These are phyloP conservation scores for Rhombomys opimus DNA, from an alignment of 2,113 vertebrate species.

Conservation along the genomic window DNA sequence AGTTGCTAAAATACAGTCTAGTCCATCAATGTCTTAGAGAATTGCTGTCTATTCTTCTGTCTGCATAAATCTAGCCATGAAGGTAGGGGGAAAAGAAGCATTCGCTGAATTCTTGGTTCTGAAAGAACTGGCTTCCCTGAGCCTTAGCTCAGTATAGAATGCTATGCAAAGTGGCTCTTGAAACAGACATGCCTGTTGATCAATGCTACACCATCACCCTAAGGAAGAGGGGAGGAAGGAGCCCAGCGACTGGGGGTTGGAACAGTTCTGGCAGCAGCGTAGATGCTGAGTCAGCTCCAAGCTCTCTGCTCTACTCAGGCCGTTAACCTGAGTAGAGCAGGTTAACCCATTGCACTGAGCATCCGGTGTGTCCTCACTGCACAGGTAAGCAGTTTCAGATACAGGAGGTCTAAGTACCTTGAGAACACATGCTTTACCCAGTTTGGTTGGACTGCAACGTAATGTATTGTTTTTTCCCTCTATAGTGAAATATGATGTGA, in stretches of 20 bases:
- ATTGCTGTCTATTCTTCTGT: neutral
- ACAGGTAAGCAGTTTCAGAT: neutral
- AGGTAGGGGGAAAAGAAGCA: neutral
- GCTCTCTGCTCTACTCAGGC: neutral
- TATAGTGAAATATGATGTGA: neutral
- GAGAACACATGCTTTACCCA: neutral
- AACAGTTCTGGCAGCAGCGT: accelerated
- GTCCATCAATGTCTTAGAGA: neutral
- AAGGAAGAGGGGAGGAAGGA: neutral
- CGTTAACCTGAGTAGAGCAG: too few relatives aligned
- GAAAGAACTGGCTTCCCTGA: neutral
- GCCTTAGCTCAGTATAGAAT: neutral
- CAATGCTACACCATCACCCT: accelerated
- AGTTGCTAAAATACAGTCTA: neutral
- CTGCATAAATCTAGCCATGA: neutral
- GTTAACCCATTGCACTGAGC: neutral
- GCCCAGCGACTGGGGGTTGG: neutral
- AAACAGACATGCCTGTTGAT: accelerated
- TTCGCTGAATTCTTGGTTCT: neutral
- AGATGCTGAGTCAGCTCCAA: neutral
- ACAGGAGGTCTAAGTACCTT: neutral
- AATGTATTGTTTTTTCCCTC: neutral
- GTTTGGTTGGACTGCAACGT: neutral
- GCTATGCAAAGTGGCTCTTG: neutral
- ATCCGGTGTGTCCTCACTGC: neutral